Percentiles rank a stretch among this genome's conserved stretches.
Conservation (phyloP, 1,140 invertebrate species). For the Triops longicaudatus region DNA sequence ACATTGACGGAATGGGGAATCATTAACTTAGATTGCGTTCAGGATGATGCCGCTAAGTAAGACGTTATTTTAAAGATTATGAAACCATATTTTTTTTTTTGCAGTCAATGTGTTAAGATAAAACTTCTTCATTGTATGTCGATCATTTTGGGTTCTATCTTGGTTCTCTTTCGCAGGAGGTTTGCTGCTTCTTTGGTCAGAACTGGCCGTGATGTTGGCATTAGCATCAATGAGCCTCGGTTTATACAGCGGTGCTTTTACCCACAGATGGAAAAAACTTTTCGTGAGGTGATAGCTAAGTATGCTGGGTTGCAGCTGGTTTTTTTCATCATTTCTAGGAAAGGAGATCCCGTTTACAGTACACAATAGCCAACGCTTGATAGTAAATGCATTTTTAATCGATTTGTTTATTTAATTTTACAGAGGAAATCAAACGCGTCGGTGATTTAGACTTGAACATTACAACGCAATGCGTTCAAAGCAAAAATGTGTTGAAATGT, state of each 20-base stretch:
- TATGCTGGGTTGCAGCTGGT: constrained; percentile 47
- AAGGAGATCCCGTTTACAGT: constrained; percentile 50
- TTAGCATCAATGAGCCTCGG: neutral
- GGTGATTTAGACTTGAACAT: constrained; percentile 65
- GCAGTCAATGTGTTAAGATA: no score
- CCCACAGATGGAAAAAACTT: neutral
- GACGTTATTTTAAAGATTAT: no score
- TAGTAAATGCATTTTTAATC: no score
- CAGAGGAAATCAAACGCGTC: constrained; percentile 56
- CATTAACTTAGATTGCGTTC: constrained; percentile 28
- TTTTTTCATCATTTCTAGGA: constrained; percentile 48
- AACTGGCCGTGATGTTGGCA: neutral
- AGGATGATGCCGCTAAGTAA: neutral
- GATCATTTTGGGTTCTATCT: neutral
- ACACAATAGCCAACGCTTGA: no score
- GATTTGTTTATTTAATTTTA: constrained; percentile 31
- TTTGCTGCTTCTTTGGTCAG: constrained; percentile 45
- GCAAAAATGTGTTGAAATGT: constrained; percentile 43
- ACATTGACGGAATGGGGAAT: constrained; percentile 34
- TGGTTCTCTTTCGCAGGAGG: constrained; percentile 31
- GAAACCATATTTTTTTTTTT: no score
- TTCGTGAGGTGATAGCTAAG: constrained; percentile 40
- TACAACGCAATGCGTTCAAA: constrained; percentile 72
- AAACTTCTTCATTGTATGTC: no score
- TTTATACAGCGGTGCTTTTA: neutral